Base-by-base conservation (phyloP, 1,140 invertebrate species). In the Aphelenchoides besseyi region DNA sequence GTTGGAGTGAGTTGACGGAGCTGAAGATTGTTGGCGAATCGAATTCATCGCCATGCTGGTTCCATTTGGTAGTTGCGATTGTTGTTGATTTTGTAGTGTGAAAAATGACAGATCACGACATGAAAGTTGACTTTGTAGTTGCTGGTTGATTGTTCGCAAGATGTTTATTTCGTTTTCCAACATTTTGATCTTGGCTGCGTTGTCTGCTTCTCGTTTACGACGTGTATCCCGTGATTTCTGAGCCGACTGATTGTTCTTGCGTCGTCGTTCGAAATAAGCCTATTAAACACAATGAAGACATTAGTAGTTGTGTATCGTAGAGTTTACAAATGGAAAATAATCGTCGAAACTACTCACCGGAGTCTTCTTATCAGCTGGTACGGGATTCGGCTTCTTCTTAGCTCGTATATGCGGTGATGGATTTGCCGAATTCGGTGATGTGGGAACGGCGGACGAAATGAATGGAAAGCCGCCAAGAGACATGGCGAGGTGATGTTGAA, bases 171-270 rank as follows among this genome's bases (percentile, higher is more conserved):
- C 55, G 5, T 59, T 5, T 33, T 59, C 55, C 55, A 59, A 16
- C 26, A 8, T 5, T 5, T 59, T 59, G 26, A 59, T 28, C 5
- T 18, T 5, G 12, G 16, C 5, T 23, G 16, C 55, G 26, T 59
- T 59, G 12, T 59, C 55, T 28, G 5, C 5, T 33, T 59, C 55
- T 8, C 55, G 55, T 5, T 23, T 5, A 33, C 55, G 55, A 23
- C 55, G 55, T 18, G 5, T 23, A 33, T 28, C 23, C 12, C 55
- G 55, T 23, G 55, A 59, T 23, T 59, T 59, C 32, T 59, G 55
- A 8, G 55, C 55, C 12, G 55, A 59, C 55, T 59, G 55, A 23
- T 59, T 59, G 55, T 59, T 59, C 55, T 59, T 59, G 5, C 23
- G 5, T 33, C 55, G 55, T 59, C 55, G 5, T 5, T 59, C 55